A percentile compares a stretch with the other conserved stretches of the same genome.
phyloP scores from a whole-genome alignment of 2,113 vertebrate genomes.

The Apus apus region DNA sequence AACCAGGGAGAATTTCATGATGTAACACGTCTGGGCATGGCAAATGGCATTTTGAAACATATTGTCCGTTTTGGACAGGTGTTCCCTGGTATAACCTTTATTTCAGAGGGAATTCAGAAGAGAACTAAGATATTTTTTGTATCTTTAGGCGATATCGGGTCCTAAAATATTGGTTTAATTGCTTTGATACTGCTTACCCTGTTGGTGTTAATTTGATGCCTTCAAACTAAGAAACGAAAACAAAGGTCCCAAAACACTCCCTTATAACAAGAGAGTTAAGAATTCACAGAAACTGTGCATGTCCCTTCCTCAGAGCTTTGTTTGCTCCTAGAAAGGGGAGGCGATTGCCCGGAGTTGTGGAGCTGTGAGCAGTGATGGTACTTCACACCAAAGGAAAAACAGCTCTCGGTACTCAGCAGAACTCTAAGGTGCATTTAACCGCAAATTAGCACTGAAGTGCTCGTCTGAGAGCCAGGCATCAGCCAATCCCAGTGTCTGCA shows the following conservation, averaged over 20 bases:
- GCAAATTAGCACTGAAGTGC: background rate
- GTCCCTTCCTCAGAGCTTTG: background rate
- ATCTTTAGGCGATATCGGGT: background rate
- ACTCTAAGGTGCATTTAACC: background rate
- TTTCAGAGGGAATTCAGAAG: background rate
- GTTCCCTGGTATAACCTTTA: background rate
- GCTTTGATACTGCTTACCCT: background rate
- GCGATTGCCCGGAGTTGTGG: background rate
- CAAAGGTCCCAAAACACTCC: background rate
- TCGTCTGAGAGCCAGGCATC: background rate
- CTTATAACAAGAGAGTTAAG: background rate
- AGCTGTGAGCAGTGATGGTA: background rate
- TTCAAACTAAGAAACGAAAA: background rate
- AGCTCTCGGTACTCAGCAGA: background rate
- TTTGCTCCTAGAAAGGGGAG: background rate
- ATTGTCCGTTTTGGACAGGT: background rate
- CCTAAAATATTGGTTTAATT: background rate
- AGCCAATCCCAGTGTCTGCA: background rate
- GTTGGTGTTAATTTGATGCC: background rate
- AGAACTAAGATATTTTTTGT: background rate
- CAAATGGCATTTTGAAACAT: background rate
- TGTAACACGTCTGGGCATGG: background rate
- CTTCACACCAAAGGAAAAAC: background rate
- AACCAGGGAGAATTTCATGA: background rate
- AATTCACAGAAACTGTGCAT: background rate